phyloP scores from a whole-genome alignment of 2,113 vertebrate species.

The Irena cyanogastra region DNA sequence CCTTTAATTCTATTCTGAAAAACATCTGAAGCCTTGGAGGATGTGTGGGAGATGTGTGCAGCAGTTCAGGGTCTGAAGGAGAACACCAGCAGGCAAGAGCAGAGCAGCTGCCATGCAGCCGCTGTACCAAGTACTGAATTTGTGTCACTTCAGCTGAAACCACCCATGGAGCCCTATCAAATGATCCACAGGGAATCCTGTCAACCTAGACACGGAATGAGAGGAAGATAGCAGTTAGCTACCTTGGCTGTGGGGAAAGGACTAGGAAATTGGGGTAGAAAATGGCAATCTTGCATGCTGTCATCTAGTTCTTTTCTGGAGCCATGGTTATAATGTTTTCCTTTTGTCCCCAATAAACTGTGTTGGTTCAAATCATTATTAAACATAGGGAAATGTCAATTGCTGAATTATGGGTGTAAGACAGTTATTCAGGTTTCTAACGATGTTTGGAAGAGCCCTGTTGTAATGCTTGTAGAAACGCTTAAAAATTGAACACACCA shows the following conservation, averaged over 20 bases:
- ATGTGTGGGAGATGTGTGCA: not conserved
- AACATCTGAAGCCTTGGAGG: not conserved
- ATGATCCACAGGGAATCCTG: not conserved
- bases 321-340: not conserved
- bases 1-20: not conserved
- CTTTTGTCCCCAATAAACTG: not conserved
- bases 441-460: not conserved
- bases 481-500: not conserved
- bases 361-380: not conserved
- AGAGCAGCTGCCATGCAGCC: not conserved
- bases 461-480: not conserved
- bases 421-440: not conserved
- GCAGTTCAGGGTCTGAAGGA: not conserved
- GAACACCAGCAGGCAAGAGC: not conserved
- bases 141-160: not conserved
- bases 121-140: not conserved
- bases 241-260: not conserved
- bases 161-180: not conserved
- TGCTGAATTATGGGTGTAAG: not conserved
- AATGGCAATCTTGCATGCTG: not conserved
- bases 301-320: not conserved
- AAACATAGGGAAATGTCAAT: not conserved
- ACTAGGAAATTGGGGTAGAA: not conserved
- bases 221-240: not conserved
- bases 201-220: not conserved